These are phyloP conservation scores for Pagetopsis macropterus DNA, from an alignment of 2,797 vertebrate species.

Conservation along the genomic window DNA sequence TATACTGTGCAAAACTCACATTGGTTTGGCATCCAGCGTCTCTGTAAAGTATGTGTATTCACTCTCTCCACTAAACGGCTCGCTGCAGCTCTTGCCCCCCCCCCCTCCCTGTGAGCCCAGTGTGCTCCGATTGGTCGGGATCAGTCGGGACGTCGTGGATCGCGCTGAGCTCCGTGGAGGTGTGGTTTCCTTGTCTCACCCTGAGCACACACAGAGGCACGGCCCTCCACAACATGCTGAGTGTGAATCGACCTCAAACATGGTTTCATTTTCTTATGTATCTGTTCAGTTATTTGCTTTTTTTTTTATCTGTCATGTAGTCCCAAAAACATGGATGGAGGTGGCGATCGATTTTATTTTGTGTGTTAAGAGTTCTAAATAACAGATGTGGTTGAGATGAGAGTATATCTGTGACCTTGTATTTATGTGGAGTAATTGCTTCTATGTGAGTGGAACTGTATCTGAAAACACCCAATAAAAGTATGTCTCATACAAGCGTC, in stretches of 20 bases:
- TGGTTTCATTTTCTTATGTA: background rate
- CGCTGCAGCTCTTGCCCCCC: too few relatives aligned
- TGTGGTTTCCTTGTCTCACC: too few relatives aligned
- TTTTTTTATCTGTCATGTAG: conserved; percentile 38
- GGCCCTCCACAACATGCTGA: background rate
- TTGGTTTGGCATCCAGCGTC: too few relatives aligned
- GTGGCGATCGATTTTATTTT: conserved; percentile 1
- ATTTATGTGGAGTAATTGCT: conserved; percentile 59
- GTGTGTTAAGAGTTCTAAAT: conserved; percentile 42
- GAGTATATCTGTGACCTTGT: conserved; percentile 58
- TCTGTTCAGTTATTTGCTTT: conserved; percentile 28
- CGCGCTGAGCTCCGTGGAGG: too few relatives aligned
- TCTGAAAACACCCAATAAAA: conserved; percentile 62
- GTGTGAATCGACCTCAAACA: conserved; percentile 15
- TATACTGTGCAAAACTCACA: too few relatives aligned
- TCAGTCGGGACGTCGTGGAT: too few relatives aligned
- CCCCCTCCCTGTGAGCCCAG: too few relatives aligned
- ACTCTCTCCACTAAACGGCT: too few relatives aligned
- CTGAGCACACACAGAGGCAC: too few relatives aligned
- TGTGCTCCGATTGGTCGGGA: too few relatives aligned
- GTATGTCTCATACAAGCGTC: conserved; percentile 17
- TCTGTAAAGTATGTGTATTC: too few relatives aligned
- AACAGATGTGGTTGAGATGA: conserved; percentile 38
- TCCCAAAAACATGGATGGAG: conserved; percentile 40
- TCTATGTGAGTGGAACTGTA: conserved; percentile 46